phyloP scores from a whole-genome alignment of 2,113 vertebrate species.

The Sphyrna mokarran region DNA sequence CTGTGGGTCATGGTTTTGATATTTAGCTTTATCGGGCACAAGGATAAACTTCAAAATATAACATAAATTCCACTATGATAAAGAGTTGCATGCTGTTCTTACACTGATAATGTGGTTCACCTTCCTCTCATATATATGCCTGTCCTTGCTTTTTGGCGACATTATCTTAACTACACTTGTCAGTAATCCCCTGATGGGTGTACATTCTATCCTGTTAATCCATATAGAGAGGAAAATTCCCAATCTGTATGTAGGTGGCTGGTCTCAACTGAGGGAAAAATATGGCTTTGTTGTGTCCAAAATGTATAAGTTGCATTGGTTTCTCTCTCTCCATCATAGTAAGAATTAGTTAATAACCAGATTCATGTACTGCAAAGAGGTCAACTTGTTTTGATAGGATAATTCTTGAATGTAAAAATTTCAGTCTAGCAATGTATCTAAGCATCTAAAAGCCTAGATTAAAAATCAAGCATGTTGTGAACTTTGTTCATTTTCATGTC shows the following conservation, averaged over 20 bases:
- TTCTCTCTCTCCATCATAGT: not conserved
- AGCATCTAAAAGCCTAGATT: not conserved
- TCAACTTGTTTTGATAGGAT: not conserved
- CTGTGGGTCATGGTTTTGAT: not conserved
- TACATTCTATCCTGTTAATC: not conserved
- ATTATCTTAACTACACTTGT: not conserved
- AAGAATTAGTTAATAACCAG: not conserved
- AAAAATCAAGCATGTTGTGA: not conserved
- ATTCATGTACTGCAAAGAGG: not conserved
- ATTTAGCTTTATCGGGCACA: not conserved
- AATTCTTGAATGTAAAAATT: not conserved
- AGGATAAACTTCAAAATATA: slow-evolving; percentile 3
- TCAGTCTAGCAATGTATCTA: not conserved
- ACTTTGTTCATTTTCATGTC: not conserved
- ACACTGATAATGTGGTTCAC: not conserved
- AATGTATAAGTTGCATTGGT: not conserved
- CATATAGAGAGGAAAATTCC: not conserved
- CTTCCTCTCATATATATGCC: not conserved
- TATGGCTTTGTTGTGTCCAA: not conserved
- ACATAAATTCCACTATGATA: not conserved
- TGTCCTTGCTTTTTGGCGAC: not conserved
- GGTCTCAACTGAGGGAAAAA: not conserved
- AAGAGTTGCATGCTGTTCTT: not conserved
- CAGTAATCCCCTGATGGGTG: not conserved
- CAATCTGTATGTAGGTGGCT: not conserved